Evolutionary conservation across 2,113 vertebrate genomes (phyloP), one percentile per base, ranked within the genome.

Genomic region (Salvelinus sp.): DNA sequence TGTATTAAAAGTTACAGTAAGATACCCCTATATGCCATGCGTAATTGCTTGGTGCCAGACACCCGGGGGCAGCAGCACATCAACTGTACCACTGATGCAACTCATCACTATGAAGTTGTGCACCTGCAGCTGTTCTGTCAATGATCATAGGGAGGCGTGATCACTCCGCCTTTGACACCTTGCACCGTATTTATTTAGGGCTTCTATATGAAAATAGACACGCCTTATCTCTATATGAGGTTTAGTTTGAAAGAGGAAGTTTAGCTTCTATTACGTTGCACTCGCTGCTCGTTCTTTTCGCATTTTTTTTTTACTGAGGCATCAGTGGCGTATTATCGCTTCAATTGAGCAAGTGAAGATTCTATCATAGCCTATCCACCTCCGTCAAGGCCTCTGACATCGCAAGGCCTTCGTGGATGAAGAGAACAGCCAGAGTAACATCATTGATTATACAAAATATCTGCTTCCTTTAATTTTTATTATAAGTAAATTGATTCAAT

Each of bases 181-280:
- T 33, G 63, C 70, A 4, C 65, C 5, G 78, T 74, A 79, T 75
- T 76, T 76, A 76, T n/a, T 74, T 70, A 38, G 38, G 38, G 38
- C 6, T 44, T 69, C 70, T 4, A 75, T 57, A 72, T 82, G 76
- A 83, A 83, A 82, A 85, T 71, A 86, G 91, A 83, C 88, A 91
- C 92, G 87, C 92, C 92, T 80, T 65, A 2, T 79, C 69, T 79
- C 80, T 83, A 85, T 88, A 90, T 91, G 92, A 90, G 82, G 80
- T 87, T 67, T 86, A 78, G 78, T 82, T 54, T 78, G 71, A 83
- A 93, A 83, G 91, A 95, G 94, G 94, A 95, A 95, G 92, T 91
- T 7, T 87, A 44, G 38, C 76, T 28, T 33, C 76, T 70, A 80
- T 70, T 77, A 66, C 25, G 25, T 27, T 18, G 38, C 38, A 44